phyloP scores from a whole-genome alignment of 2,888 invertebrate species.

The Eupelmus urozonus region DNA sequence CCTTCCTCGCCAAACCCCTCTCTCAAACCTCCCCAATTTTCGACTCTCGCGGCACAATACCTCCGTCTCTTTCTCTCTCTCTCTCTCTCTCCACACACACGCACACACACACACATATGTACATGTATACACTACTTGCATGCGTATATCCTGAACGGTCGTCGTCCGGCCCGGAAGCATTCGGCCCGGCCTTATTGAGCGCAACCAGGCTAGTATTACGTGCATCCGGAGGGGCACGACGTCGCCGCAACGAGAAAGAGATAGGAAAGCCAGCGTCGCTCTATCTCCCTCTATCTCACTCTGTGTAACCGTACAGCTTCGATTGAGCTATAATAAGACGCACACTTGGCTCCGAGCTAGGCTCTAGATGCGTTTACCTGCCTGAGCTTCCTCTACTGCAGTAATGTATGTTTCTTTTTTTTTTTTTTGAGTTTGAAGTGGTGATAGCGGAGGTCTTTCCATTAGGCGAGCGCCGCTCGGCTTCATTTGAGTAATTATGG shows the following conservation, averaged over 20 bases:
- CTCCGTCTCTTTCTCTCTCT: too few species aligned
- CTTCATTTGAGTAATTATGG: slow-evolving; percentile 14
- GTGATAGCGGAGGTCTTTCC: background rate
- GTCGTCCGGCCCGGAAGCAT: slow-evolving; percentile 61
- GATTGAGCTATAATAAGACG: slow-evolving; percentile 47
- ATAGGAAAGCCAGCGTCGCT: background rate
- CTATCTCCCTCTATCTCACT: background rate
- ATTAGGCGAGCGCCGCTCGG: background rate
- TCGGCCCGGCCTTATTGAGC: slow-evolving; percentile 61
- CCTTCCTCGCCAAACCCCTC: too few species aligned
- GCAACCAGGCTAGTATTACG: slow-evolving; percentile 62
- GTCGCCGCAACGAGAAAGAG: slow-evolving; percentile 22
- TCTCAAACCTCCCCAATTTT: too few species aligned
- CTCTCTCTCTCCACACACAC: too few species aligned
- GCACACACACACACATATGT: too few species aligned
- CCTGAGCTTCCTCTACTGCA: too few species aligned
- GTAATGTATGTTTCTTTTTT: too few species aligned
- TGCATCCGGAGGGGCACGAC: slow-evolving; percentile 62
- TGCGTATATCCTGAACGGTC: slow-evolving; percentile 21
- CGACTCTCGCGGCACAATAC: too few species aligned
- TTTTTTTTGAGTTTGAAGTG: background rate
- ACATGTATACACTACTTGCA: too few species aligned
- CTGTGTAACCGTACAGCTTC: background rate
- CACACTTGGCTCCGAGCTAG: background rate
- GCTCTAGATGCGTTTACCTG: too few species aligned